Base-by-base conservation (phyloP, 2,797 vertebrate species). In the Meriones psammophilus region DNA sequence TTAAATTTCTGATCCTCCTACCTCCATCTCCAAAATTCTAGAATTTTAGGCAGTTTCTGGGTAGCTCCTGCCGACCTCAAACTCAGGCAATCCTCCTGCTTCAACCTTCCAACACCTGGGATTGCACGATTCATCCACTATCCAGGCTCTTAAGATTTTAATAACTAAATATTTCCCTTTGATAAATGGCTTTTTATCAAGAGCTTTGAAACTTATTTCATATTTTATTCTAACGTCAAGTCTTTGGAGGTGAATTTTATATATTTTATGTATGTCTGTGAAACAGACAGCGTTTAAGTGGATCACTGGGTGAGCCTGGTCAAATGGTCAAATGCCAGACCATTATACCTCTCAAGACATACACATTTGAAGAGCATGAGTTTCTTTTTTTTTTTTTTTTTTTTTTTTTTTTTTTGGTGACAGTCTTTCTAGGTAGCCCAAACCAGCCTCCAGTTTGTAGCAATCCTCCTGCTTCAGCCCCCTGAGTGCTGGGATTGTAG, bases 131-230 rank as follows among this genome's bases (percentile, higher is more conserved):
- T 15, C 3, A 6, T 42, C 9, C 1, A 30, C 15, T 26, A 88
- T 2, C 4, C 5, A 58, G n/a, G 14, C 69, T 71, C 33, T 54
- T 78, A 71, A 81, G 68, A 36, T 83, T 93, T 93, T 76, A 91
- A 54, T 69, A 81, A 84, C 73, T 36, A 86, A 81, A 86, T 78
- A 71, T 80, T 39, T 92, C 68, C 69, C 91, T 95, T 84, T 83
- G 10, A 93, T 80, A 80, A 93, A 74, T 74, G 94, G 13, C 22
- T 92, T 96, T 20, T 6, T 58, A 92, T 46, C 81, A 18, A 78
- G 39, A 95, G 60, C 42, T 92, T 90, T 83, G n/a, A 86, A 66
- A 95, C 56, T 92, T 83, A 90, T 79, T 96, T 94, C 36, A 2
- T 81, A 78, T 95, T 87, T 92, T 92, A 33, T 79, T 92, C 20